Conservation (phyloP, 2,113 vertebrate species). For the Notarius quadriscutis region DNA sequence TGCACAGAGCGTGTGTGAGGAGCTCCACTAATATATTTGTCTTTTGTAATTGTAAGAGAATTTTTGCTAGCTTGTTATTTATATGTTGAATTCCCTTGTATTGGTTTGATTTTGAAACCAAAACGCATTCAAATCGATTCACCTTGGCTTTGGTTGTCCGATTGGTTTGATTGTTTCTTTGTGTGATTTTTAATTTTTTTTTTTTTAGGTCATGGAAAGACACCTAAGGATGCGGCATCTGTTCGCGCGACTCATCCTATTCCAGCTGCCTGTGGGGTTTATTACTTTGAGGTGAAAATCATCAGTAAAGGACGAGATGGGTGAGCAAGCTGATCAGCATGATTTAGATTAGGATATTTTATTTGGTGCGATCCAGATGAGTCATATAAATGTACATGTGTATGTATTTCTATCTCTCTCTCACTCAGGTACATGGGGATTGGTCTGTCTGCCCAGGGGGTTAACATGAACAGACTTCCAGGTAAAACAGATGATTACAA, state of each 20-base stretch:
- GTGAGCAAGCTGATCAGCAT: constrained; percentile 72
- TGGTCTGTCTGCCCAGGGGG: constrained; percentile 97
- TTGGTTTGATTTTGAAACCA: background rate
- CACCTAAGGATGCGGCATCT: constrained; percentile 96
- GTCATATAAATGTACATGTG: background rate
- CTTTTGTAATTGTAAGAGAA: background rate
- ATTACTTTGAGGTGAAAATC: constrained; percentile 99
- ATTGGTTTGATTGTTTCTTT: background rate
- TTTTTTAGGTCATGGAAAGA: constrained; percentile 92
- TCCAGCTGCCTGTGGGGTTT: constrained; percentile 97
- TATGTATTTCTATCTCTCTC: background rate
- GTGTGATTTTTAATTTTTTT: background rate
- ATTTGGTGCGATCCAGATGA: background rate
- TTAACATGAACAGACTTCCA: constrained; percentile 99
- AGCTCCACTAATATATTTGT: background rate
- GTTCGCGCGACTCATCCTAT: constrained; percentile 97
- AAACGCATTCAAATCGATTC: background rate
- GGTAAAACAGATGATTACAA: constrained; percentile 71
- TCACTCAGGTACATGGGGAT: constrained; percentile 96
- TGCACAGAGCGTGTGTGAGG: too few species aligned
- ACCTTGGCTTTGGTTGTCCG: background rate
- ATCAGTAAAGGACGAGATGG: constrained; percentile 99
- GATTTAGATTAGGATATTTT: background rate
- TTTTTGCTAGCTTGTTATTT: background rate
- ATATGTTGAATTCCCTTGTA: background rate